These are phyloP conservation scores for Dryoscopus gambensis DNA, from an alignment of 2,113 vertebrate species.

Conservation along the genomic window DNA sequence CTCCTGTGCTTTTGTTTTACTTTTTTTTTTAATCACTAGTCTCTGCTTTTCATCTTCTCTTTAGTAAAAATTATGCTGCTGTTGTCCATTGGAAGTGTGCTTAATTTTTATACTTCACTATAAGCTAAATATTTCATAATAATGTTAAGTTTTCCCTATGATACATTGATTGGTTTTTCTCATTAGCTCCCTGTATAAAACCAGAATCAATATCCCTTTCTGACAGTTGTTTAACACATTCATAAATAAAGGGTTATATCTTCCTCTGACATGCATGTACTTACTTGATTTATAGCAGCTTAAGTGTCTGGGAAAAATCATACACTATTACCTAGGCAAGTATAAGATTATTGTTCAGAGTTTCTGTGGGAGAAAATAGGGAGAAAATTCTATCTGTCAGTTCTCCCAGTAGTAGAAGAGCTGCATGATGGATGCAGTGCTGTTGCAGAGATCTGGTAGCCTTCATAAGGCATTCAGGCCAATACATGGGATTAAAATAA, in stretches of 20 bases:
- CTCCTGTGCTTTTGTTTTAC: neutral
- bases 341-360: neutral
- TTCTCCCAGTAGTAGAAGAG: neutral
- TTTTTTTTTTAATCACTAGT: neutral
- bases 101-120: neutral
- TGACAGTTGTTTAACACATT: neutral
- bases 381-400: neutral
- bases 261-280: neutral
- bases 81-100: neutral
- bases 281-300: neutral
- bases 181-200: neutral
- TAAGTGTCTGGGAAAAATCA: neutral
- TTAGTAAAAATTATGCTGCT: neutral
- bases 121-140: neutral
- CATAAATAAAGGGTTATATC: neutral
- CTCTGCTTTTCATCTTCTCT: neutral
- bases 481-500: neutral
- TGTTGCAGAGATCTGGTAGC: neutral
- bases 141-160: neutral
- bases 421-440: neutral
- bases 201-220: constrained; percentile 1
- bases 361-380: neutral
- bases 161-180: neutral
- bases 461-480: neutral
- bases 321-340: neutral